Percentiles rank a stretch among this genome's conserved stretches.
Evolutionary conservation across 2,888 invertebrate species (phyloP).

Genomic region (Carterocephalus palaemon): DNA sequence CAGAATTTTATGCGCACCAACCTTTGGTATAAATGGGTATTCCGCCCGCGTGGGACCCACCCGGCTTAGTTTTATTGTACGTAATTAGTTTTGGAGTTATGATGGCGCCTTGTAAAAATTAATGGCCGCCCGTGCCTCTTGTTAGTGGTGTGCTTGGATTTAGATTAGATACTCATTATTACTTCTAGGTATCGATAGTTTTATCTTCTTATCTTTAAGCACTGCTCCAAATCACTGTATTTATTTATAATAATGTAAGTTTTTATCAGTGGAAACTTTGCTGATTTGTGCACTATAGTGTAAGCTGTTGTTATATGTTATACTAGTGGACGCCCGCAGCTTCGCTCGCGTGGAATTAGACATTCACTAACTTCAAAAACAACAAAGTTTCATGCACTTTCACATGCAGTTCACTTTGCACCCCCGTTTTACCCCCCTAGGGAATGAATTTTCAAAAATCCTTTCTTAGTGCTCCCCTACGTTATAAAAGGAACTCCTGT

Average conservation of each 20-base stretch:
- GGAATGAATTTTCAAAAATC: too few species aligned
- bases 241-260: not conserved
- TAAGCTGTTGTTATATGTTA: too few species aligned
- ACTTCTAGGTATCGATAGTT: not conserved
- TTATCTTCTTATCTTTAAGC: too few species aligned
- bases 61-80: constrained; percentile 60
- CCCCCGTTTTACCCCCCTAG: too few species aligned
- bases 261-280: too few species aligned
- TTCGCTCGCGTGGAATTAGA: too few species aligned
- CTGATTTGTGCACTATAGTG: too few species aligned
- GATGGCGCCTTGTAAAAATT: constrained; percentile 36
- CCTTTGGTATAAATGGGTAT: constrained; percentile 66
- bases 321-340: too few species aligned
- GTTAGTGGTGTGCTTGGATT: not conserved
- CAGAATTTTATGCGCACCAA: constrained; percentile 64
- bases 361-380: too few species aligned
- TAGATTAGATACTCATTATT: not conserved
- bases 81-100: constrained; percentile 61
- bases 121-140: constrained; percentile 27
- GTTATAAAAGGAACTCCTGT: too few species aligned
- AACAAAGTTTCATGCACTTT: not conserved
- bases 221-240: not conserved
- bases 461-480: too few species aligned
- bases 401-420: too few species aligned
- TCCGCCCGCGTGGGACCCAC: constrained; percentile 59